These are phyloP conservation scores for Mythimna loreyi DNA, from an alignment of 2,888 invertebrate genomes.

Conservation along the genomic window DNA sequence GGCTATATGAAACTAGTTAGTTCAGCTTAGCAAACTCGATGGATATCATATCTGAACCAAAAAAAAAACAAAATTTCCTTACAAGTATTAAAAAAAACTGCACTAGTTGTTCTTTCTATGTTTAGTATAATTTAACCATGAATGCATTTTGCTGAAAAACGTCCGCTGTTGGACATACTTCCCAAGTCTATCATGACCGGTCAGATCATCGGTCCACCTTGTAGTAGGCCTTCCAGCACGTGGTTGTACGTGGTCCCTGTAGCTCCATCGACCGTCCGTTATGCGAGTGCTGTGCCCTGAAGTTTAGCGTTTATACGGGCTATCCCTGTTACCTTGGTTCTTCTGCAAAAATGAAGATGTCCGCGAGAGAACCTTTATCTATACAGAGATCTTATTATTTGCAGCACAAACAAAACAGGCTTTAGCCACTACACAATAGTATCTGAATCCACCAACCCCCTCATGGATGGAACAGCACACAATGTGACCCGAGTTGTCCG, in stretches of 20 bases:
- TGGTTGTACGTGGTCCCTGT: too few relatives aligned
- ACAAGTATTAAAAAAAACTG: not conserved
- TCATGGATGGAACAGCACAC: slow-evolving; percentile 72
- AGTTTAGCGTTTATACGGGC: too few relatives aligned
- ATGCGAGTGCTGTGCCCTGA: too few relatives aligned
- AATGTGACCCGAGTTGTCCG: slow-evolving; percentile 55
- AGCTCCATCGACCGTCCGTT: too few relatives aligned
- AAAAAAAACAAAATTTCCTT: not conserved
- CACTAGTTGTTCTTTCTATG: not conserved
- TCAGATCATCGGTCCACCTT: too few relatives aligned
- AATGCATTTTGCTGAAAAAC: too few relatives aligned
- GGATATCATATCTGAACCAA: not conserved
- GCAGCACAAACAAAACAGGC: slow-evolving; percentile 46
- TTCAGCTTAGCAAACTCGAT: not conserved
- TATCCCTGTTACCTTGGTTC: too few relatives aligned
- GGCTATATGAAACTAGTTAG: not conserved
- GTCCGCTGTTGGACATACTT: too few relatives aligned
- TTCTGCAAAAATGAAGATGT: too few relatives aligned
- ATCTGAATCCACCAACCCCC: slow-evolving; percentile 69
- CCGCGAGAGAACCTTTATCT: too few relatives aligned
- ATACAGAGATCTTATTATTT: not conserved
- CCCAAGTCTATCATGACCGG: too few relatives aligned
- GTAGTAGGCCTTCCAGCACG: too few relatives aligned
- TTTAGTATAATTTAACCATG: not conserved
- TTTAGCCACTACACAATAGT: slow-evolving; percentile 71